phyloP scores from a whole-genome alignment of 2,113 vertebrate species.

The Globicephala melas region DNA sequence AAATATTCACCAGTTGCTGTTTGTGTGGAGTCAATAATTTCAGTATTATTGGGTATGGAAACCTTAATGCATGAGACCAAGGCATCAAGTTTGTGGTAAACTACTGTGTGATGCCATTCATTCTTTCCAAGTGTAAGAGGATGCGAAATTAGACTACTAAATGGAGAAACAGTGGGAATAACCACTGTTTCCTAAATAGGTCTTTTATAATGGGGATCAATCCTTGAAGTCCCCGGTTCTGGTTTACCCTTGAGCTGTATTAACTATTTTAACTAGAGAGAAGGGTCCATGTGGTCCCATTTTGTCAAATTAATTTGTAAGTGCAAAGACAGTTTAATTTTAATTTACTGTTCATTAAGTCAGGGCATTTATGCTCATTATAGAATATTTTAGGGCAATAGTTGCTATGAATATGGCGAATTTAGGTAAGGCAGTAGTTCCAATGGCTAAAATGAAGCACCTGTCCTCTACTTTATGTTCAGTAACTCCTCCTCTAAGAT shows the following conservation, averaged over 20 bases:
- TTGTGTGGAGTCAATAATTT: not conserved
- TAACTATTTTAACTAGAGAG: not conserved
- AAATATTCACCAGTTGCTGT: not conserved
- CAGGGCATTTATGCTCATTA: not conserved
- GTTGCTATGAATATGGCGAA: not conserved
- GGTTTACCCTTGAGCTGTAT: not conserved
- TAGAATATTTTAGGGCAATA: not conserved
- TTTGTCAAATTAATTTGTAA: constrained; percentile 4
- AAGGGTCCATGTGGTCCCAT: not conserved
- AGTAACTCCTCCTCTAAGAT: not conserved
- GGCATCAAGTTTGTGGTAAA: not conserved
- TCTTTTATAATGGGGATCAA: not conserved
- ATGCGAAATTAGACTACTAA: not conserved
- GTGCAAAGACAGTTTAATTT: not conserved
- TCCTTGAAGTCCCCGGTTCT: not conserved
- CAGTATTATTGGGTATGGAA: not conserved
- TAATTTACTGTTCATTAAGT: not conserved
- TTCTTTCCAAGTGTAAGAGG: not conserved
- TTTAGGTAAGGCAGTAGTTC: not conserved
- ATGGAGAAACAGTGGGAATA: not conserved
- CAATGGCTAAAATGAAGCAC: not conserved
- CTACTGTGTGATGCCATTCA: not conserved
- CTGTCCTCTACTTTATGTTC: not conserved
- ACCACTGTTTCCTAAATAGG: not conserved
- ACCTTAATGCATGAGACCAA: not conserved